Evolutionary conservation across 2,113 vertebrate genomes (phyloP).

Genomic region (Erythrocercus mccallii): DNA sequence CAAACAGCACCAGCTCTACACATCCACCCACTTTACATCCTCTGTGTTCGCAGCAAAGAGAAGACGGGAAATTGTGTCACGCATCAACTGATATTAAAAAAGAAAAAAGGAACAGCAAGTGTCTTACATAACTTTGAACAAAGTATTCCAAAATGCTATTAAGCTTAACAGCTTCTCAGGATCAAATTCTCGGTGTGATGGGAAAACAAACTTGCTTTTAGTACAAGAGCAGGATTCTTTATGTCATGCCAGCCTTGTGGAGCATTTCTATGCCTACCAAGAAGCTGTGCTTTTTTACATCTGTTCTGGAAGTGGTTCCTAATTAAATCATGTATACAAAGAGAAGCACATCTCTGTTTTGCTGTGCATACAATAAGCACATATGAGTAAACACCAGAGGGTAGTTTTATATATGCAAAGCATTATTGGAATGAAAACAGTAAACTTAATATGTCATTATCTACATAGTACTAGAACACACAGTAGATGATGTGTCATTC

Average conservation of each 20-base stretch:
- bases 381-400: background rate
- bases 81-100: background rate
- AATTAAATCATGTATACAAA: background rate
- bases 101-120: background rate
- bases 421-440: fast-evolving
- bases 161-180: background rate
- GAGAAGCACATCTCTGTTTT: background rate
- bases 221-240: background rate
- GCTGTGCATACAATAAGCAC: background rate
- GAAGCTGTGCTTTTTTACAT: background rate
- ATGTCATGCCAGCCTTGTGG: background rate
- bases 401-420: background rate
- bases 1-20: background rate
- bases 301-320: background rate
- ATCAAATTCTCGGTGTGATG: background rate
- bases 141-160: background rate
- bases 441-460: background rate
- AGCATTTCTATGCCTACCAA: background rate
- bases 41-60: background rate
- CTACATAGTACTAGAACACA: background rate
- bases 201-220: background rate
- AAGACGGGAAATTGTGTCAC: background rate
- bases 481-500: background rate
- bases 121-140: background rate
- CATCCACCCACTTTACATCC: background rate